phyloP scores from a whole-genome alignment of 2,113 vertebrate genomes.

The Rhea pennata region DNA sequence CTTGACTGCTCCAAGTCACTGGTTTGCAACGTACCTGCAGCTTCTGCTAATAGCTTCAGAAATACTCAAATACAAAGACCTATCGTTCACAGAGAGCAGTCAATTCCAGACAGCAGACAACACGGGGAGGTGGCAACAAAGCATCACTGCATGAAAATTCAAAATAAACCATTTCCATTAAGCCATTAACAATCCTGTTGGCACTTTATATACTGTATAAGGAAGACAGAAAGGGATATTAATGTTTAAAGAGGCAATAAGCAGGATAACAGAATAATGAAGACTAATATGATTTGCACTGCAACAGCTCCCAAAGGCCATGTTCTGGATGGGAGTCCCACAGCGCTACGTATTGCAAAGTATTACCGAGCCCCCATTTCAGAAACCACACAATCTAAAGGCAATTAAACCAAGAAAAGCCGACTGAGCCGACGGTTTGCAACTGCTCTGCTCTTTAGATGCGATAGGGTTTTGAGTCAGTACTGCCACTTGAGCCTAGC shows the following conservation, averaged over 20 bases:
- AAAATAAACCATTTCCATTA: neutral
- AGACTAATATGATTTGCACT: neutral
- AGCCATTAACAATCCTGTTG: neutral
- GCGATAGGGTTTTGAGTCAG: neutral
- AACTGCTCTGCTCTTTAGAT: neutral
- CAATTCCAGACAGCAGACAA: neutral
- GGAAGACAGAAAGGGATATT: neutral
- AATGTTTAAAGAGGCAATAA: conserved; percentile 26
- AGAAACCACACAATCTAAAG: neutral
- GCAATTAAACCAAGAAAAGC: neutral
- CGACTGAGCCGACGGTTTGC: neutral
- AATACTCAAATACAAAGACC: neutral
- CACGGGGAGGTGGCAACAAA: neutral
- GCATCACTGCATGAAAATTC: neutral
- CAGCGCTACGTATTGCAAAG: rapidly evolving
- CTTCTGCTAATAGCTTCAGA: neutral
- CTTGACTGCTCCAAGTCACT: too few relatives aligned
- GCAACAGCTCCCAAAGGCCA: conserved; percentile 19
- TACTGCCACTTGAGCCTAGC: neutral
- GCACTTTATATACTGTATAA: neutral
- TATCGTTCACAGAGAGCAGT: neutral
- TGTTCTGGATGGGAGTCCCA: neutral
- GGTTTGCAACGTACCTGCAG: neutral
- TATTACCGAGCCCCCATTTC: neutral
- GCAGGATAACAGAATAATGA: conserved; percentile 10